These are phyloP conservation scores for Lepidothrix coronata DNA, from an alignment of 2,113 vertebrate genomes.

Conservation along the genomic window DNA sequence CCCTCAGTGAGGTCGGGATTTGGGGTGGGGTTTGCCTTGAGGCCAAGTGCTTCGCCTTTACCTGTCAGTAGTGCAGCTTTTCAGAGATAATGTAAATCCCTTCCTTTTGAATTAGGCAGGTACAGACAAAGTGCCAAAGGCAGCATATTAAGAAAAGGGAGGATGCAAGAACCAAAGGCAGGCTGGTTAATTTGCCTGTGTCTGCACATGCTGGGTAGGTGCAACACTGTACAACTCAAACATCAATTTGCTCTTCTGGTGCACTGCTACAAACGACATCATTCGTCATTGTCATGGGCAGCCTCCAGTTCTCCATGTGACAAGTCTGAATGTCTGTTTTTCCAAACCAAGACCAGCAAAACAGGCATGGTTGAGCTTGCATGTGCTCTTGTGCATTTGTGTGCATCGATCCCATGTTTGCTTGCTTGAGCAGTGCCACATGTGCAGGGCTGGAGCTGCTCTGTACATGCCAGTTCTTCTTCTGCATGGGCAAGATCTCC, in stretches of 20 bases:
- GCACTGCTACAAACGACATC: neutral
- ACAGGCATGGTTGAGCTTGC: neutral
- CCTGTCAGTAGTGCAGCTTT: neutral
- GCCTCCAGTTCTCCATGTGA: neutral
- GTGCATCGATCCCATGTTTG: neutral
- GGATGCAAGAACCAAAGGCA: neutral
- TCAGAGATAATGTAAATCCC: neutral
- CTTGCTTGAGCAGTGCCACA: neutral
- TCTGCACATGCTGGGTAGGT: conserved; percentile 8
- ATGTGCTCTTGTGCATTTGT: neutral
- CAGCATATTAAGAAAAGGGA: conserved; percentile 20
- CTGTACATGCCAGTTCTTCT: neutral
- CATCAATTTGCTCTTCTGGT: neutral
- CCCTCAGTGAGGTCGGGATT: neutral
- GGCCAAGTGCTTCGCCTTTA: neutral
- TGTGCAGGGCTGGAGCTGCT: neutral
- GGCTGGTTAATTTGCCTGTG: neutral
- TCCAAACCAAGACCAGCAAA: neutral
- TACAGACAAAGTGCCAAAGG: conserved; percentile 19
- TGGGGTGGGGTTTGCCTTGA: neutral
- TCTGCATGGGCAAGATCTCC: neutral
- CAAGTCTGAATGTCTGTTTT: neutral
- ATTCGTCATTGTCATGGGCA: neutral
- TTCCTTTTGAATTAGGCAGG: conserved; percentile 52
- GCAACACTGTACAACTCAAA: neutral